Base-by-base conservation (phyloP, 2,797 vertebrate species). In the Pelobates cultripes region DNA sequence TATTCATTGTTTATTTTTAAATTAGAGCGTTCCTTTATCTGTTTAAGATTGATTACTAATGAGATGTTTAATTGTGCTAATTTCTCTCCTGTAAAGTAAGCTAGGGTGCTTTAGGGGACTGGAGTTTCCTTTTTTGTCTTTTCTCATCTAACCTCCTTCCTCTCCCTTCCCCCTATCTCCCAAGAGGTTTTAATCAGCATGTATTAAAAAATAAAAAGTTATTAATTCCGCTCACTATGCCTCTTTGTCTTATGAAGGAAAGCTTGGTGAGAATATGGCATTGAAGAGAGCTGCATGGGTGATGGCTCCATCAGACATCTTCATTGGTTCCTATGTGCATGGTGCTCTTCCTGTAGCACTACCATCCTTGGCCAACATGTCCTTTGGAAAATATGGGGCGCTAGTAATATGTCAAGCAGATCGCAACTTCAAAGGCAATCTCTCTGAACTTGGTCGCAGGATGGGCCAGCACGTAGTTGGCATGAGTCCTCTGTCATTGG, bases 381-480 rank as follows among this genome's bases (percentile, higher is more conserved):
- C 88, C 66, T 93, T 96, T 92, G 97, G 97, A 4, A 94, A 94
- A 13, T 98, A 98, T 0, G 97, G 92, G 0, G 94, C 96, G 2
- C 86, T 98, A 79, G 95, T 98, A 4, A 67, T 97, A 53, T 97
- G 94, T 67, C 87, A 92, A 76, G 90, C 92, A 7, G 92, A 94
- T 7, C 90, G 79, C 6, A 68, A 13, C 17, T 5, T 2, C 43
- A 86, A 55, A n/a, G 14, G 75, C 6, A 88, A 92, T 47, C 84
- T 86, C 0, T 86, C 91, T n/a, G 88, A 88, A 42, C 55, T 98
- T 0, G 96, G 97, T 4, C 93, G 92, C 67, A 94, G 94, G 74
- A 86, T 98, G 14, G 96, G 94, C 45, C 97, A 97, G 88, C 97
- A 98, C 9, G 84, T 98, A 15, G 97, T 98, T 51, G 97, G 96